Evolutionary conservation across 2,888 invertebrate genomes (phyloP).

Genomic region (Salticus scenicus): DNA sequence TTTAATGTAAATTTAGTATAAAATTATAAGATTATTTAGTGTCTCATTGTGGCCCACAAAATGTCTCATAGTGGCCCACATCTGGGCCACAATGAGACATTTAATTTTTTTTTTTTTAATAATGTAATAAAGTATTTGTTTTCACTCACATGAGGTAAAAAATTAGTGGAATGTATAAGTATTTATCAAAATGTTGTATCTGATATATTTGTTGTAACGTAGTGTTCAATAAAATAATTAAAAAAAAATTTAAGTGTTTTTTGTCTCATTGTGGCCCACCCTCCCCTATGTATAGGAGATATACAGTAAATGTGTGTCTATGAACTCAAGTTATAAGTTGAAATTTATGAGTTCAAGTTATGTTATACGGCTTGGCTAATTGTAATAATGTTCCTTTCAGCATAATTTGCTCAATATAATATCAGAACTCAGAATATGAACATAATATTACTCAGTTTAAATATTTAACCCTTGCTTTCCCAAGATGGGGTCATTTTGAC

Average conservation of each 20-base stretch:
- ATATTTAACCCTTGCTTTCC: too few species aligned
- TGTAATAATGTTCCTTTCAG: too few species aligned
- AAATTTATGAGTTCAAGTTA: too few species aligned
- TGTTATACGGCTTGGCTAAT: too few species aligned
- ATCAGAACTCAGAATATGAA: too few species aligned
- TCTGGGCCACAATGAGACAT: constrained; percentile 7
- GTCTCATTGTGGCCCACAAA: constrained; percentile 3
- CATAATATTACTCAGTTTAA: too few species aligned
- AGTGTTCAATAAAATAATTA: constrained; percentile 3
- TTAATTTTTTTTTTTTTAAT: not conserved
- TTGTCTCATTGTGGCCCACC: constrained; percentile 6
- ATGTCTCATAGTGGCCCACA: constrained; percentile 4
- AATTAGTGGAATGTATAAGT: constrained; percentile 10
- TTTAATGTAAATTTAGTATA: not conserved
- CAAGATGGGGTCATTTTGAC: too few species aligned
- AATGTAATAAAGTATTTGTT: constrained; percentile 19
- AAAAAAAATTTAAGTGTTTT: constrained; percentile 8
- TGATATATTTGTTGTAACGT: not conserved
- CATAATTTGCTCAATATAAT: too few species aligned
- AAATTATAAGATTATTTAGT: too few species aligned
- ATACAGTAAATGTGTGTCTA: too few species aligned
- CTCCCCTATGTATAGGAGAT: too few species aligned
- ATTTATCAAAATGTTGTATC: constrained; percentile 11
- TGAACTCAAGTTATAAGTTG: too few species aligned
- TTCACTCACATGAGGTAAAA: constrained; percentile 14